Percentiles rank a stretch among this genome's conserved stretches.
Evolutionary conservation across 2,888 invertebrate species (phyloP).

Genomic region (Synanthedon andrenaeformis): DNA sequence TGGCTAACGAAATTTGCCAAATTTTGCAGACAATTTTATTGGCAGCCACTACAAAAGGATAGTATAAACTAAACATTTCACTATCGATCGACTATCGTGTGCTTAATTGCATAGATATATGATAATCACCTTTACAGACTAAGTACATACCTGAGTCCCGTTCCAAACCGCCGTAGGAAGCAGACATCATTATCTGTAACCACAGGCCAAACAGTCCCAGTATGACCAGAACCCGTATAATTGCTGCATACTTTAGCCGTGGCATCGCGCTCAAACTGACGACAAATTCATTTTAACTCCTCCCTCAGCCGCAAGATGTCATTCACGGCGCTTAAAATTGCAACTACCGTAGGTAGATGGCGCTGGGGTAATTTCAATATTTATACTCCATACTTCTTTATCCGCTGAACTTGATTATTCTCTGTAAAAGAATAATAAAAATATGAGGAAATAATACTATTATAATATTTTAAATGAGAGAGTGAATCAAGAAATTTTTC

Average conservation of each 20-base stretch:
- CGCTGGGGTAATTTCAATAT: constrained; percentile 5
- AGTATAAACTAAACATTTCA: no score
- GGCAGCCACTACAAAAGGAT: no score
- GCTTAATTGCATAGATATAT: no score
- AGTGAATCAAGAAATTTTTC: no score
- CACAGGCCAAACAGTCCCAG: constrained; percentile 52
- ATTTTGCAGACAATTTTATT: no score
- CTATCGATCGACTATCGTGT: no score
- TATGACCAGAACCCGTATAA: constrained; percentile 49
- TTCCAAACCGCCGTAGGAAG: constrained; percentile 38
- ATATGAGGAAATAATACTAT: no score
- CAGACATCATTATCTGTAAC: constrained; percentile 60
- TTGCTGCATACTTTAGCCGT: constrained; percentile 54
- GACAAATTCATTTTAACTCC: constrained; percentile 35
- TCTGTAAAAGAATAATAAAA: no score
- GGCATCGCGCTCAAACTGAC: constrained; percentile 48
- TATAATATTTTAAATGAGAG: no score
- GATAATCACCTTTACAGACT: no score
- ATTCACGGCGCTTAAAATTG: constrained; percentile 15
- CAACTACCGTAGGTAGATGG: constrained; percentile 18
- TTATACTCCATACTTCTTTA: no score
- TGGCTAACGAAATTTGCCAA: background rate
- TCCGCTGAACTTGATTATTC: no score
- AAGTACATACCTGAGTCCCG: constrained; percentile 38
- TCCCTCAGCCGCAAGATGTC: constrained; percentile 23